Percentiles rank a stretch among this genome's conserved stretches.
phyloP scores from a whole-genome alignment of 2,113 vertebrate genomes.

The Campylomormyrus numenius region DNA sequence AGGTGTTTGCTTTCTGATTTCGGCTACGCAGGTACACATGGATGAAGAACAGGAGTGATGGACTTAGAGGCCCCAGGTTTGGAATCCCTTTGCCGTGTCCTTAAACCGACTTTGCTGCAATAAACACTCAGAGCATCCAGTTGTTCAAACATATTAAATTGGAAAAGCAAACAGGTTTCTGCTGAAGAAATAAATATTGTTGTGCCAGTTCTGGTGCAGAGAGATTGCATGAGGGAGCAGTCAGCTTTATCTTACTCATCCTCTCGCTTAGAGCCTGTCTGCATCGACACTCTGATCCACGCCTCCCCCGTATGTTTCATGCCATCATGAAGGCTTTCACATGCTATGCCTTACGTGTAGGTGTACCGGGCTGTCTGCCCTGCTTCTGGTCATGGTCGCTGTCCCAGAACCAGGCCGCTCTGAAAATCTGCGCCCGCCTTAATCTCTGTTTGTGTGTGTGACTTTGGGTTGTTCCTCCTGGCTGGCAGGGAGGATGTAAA shows the following conservation, averaged over 20 bases:
- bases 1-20: not conserved
- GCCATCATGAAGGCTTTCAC: not conserved
- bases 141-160: slow-evolving; percentile 10
- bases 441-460: not conserved
- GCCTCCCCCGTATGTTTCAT: not conserved
- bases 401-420: not conserved
- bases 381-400: not conserved
- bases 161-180: slow-evolving; percentile 6
- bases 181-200: not conserved
- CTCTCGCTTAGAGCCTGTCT: not conserved
- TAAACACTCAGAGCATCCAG: not conserved
- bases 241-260: not conserved
- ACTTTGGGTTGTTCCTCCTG: not conserved
- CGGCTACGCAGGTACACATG: not conserved
- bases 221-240: not conserved
- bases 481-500: not conserved
- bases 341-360: not conserved
- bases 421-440: not conserved
- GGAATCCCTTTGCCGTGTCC: not conserved
- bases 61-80: not conserved
- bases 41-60: not conserved
- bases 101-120: not conserved
- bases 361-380: not conserved
- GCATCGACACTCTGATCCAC: not conserved
- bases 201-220: not conserved